Conservation (phyloP, 2,113 vertebrate genomes). For the Myotis davidii region DNA sequence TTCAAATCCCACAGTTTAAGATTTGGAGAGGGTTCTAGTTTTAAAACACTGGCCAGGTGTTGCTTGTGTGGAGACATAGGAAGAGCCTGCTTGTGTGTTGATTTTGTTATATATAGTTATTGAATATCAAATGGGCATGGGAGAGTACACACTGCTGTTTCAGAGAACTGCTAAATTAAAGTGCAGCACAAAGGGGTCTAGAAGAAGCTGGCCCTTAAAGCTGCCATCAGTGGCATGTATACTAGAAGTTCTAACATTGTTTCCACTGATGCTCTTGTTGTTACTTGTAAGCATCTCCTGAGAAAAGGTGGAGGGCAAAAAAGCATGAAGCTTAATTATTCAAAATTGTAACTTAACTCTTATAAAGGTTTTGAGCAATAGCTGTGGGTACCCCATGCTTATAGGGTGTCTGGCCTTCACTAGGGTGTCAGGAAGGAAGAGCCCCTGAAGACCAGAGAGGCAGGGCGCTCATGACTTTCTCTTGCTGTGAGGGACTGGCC, state of each 20-base stretch:
- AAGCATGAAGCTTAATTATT: background rate
- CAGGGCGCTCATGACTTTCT: fast-evolving
- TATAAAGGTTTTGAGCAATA: background rate
- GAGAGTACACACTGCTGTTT: background rate
- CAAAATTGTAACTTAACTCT: background rate
- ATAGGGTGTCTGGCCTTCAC: background rate
- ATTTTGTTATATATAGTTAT: background rate
- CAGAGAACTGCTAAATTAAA: background rate
- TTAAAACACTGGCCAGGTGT: background rate
- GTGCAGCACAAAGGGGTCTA: background rate
- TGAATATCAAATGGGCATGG: background rate
- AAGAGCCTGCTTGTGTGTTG: background rate
- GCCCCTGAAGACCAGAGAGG: background rate
- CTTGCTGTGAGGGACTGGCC: background rate
- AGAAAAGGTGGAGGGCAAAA: background rate
- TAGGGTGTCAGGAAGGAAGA: background rate
- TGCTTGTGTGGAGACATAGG: background rate
- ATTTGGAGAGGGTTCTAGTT: background rate
- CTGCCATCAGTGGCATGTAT: background rate
- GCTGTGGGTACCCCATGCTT: background rate
- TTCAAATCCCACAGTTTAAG: background rate
- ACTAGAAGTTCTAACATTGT: background rate
- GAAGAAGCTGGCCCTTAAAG: background rate
- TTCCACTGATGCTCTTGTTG: background rate
- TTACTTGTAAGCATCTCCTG: background rate